Conservation (phyloP, 2,888 invertebrate genomes). For the Mythimna vitellina region DNA sequence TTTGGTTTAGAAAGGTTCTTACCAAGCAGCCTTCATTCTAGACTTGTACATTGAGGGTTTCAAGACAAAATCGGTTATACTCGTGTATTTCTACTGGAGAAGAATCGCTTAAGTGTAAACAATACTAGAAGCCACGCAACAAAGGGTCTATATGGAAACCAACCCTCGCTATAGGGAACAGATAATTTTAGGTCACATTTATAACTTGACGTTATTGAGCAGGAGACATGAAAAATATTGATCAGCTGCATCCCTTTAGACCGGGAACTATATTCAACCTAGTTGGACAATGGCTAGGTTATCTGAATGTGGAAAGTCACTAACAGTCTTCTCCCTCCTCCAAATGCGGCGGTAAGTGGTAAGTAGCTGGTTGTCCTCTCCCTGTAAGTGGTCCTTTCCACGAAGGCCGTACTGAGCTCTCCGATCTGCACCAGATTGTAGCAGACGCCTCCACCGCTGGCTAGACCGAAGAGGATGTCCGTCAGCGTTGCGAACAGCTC, state of each 20-base stretch:
- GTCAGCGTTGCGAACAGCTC: conserved; percentile 78
- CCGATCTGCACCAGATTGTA: conserved; percentile 92
- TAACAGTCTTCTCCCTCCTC: conserved; percentile 84
- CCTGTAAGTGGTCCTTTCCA: conserved; percentile 84
- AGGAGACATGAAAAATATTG: too few relatives aligned
- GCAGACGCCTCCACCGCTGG: conserved; percentile 87
- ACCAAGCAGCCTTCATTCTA: background rate
- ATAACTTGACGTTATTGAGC: too few relatives aligned
- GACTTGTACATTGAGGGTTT: background rate
- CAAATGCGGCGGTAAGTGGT: conserved; percentile 79
- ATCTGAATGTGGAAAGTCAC: conserved; percentile 47
- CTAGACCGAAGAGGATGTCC: conserved; percentile 78
- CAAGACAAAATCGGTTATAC: background rate
- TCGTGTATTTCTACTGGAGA: background rate
- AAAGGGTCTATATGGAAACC: too few relatives aligned
- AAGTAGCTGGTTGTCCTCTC: conserved; percentile 78
- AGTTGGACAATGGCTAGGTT: too few relatives aligned
- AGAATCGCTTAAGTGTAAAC: background rate
- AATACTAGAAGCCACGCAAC: too few relatives aligned
- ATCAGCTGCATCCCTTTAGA: too few relatives aligned
- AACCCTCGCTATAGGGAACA: too few relatives aligned
- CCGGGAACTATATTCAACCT: too few relatives aligned
- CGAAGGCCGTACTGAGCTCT: conserved; percentile 91
- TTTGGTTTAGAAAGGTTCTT: background rate
- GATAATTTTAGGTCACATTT: too few relatives aligned